A percentile compares a stretch with the other conserved stretches of the same genome.
phyloP scores from a whole-genome alignment of 2,797 vertebrate species.

The Urocyon cinereoargenteus region DNA sequence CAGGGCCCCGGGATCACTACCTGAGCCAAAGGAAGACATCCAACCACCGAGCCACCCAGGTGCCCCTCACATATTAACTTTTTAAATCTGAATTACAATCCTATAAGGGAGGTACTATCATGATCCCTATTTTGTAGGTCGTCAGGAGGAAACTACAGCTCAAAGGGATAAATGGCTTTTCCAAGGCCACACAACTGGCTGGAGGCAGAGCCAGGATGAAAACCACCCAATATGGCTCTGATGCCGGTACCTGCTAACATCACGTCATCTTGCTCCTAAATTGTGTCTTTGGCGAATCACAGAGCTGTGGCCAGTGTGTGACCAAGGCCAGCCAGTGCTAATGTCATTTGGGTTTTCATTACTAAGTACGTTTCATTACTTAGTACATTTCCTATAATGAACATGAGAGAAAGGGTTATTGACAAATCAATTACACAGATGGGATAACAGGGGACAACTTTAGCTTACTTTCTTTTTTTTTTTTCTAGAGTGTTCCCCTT shows the following conservation, averaged over 20 bases:
- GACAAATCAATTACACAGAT: neutral
- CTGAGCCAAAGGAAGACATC: too few relatives aligned
- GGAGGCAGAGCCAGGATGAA: neutral
- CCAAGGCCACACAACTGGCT: neutral
- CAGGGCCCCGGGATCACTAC: too few relatives aligned
- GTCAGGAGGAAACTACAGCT: conserved; percentile 13
- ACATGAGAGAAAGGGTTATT: neutral
- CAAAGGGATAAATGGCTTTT: conserved; percentile 52
- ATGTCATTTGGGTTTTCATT: neutral
- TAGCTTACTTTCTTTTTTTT: neutral
- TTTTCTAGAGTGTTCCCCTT: neutral
- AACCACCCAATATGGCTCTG: neutral
- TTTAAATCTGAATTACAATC: conserved; percentile 12
- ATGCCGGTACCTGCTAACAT: neutral
- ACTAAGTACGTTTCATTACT: neutral
- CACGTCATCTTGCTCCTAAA: neutral
- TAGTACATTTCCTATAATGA: neutral
- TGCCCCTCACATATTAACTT: neutral
- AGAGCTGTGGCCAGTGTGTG: neutral
- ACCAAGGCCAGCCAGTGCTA: neutral
- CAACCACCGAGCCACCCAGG: too few relatives aligned
- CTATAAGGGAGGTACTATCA: conserved; percentile 1
- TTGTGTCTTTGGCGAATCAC: neutral
- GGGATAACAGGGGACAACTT: neutral
- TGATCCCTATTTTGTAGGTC: conserved; percentile 34